Base-by-base conservation (phyloP, 1,140 invertebrate genomes). In the Platorchestia sp. region DNA sequence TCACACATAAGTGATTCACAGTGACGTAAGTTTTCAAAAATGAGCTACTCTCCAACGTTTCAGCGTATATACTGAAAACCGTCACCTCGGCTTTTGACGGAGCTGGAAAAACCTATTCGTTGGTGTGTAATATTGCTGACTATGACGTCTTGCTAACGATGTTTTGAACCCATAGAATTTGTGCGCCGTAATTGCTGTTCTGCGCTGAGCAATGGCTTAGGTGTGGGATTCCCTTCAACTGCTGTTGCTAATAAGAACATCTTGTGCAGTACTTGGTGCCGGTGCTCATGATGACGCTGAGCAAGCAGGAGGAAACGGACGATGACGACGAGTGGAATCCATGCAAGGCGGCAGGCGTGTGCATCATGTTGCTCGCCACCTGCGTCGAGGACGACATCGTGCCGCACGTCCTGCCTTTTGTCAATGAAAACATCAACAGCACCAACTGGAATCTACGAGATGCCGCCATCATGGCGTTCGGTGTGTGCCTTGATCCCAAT, bases 301-400 rank as follows among this genome's bases (percentile, higher is more conserved):
- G 99, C 0, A 99, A 99, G 97, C 99, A 99, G 96, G 97, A 97
- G 75, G 97, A 98, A 51, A 97, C 96, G 95, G 99, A 99, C 97
- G 99, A 99, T 97, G 99, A 99, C 97, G 99, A 99, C 97, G 99
- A 99, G 97, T 99, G 99, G 99, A 99, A 99, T 97, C 99, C 99
- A 14, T 99, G 99, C 96, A 99, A 99, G 97, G 99, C 99, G 10
- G 99, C 99, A 45, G 99, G 99, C 45, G 99, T 99, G n/a, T 99
- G 99, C 97, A 97, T 99, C 0, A 99, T 99, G 99, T 97, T 99
- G 40, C 97, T 99, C 96, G 98, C 99, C 45, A 98, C 99, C 45
- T 99, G 99, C 97, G 99, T 99, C 97, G 99, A 99, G 97, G 99
- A 99, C 97, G 98, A 98, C 96, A 99, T 99, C 96, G 98, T 99